Conservation (phyloP, 2,888 invertebrate genomes). For the Caenorhabditis uteleia region DNA sequence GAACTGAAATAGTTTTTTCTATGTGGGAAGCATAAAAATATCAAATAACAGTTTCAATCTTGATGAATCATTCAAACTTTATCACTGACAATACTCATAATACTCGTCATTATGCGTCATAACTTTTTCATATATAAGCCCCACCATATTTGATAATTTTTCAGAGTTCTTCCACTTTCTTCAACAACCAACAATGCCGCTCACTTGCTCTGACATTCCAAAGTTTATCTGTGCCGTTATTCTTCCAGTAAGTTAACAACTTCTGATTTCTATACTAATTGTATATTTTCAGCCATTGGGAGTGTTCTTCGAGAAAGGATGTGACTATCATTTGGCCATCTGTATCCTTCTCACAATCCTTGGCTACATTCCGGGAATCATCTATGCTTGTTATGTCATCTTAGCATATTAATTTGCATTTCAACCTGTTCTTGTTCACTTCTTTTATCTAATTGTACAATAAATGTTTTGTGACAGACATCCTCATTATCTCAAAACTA, state of each 20-base stretch:
- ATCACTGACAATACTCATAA: too few species aligned
- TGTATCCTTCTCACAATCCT: constrained; percentile 56
- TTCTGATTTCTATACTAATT: too few species aligned
- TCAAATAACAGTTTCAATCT: too few species aligned
- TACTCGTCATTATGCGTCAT: too few species aligned
- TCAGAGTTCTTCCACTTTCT: too few species aligned
- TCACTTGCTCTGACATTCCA: constrained; percentile 50
- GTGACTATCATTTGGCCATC: constrained; percentile 54
- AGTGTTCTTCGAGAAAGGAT: constrained; percentile 58
- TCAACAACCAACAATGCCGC: constrained; percentile 27
- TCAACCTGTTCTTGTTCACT: too few species aligned
- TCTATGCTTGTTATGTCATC: constrained; percentile 55
- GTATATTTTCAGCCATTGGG: constrained; percentile 51
- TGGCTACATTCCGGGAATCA: constrained; percentile 60
- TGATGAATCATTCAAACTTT: too few species aligned
- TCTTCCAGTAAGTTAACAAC: constrained; percentile 43
- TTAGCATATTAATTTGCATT: constrained; percentile 35
- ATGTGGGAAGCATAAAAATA: too few species aligned
- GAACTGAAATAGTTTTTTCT: too few species aligned
- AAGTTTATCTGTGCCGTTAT: constrained; percentile 51
- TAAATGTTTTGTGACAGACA: too few species aligned
- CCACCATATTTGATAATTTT: not conserved
- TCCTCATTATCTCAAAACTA: too few species aligned
- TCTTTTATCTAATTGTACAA: not conserved
- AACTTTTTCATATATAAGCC: too few species aligned